Percentiles rank a stretch among this genome's conserved stretches.
These are phyloP conservation scores for Trichomycterus rosablanca DNA, from an alignment of 2,113 vertebrate genomes.

Conservation along the genomic window DNA sequence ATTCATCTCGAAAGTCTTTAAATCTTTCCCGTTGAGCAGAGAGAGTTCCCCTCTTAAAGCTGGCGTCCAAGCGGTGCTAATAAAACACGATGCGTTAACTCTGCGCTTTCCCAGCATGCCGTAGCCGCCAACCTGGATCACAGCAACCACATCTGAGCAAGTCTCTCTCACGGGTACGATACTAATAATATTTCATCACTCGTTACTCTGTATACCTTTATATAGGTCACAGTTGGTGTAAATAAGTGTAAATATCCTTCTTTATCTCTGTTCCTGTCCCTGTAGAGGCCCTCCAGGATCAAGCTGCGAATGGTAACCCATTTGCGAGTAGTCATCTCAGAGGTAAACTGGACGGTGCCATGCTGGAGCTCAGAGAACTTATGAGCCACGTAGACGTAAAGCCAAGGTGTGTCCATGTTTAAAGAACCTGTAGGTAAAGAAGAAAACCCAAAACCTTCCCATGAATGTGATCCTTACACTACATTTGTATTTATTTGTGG, in stretches of 20 bases:
- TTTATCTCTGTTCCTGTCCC: slow-evolving; percentile 59
- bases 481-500: too few relatives aligned
- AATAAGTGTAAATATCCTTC: slow-evolving; percentile 72
- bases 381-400: slow-evolving; percentile 67
- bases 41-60: slow-evolving; percentile 66
- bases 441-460: too few relatives aligned
- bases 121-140: slow-evolving; percentile 65
- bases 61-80: slow-evolving; percentile 72
- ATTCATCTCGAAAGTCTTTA: slow-evolving; percentile 67
- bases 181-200: background rate
- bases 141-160: background rate
- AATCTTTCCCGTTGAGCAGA: slow-evolving; percentile 60
- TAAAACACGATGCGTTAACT: slow-evolving; percentile 66
- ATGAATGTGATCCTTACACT: too few relatives aligned
- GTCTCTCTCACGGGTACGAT: too few relatives aligned
- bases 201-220: slow-evolving; percentile 58
- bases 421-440: slow-evolving; percentile 63
- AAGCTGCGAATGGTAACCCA: slow-evolving; percentile 70
- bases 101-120: slow-evolving; percentile 58
- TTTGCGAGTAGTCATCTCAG: slow-evolving; percentile 71
- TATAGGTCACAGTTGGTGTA: slow-evolving; percentile 68
- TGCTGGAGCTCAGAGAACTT: slow-evolving; percentile 68
- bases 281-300: slow-evolving; percentile 66
- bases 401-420: slow-evolving; percentile 78
- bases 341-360: slow-evolving; percentile 60